A percentile compares a stretch with the other conserved stretches of the same genome.
phyloP scores from a whole-genome alignment of 2,888 invertebrate species.

The Callyntrura guangdongensis region DNA sequence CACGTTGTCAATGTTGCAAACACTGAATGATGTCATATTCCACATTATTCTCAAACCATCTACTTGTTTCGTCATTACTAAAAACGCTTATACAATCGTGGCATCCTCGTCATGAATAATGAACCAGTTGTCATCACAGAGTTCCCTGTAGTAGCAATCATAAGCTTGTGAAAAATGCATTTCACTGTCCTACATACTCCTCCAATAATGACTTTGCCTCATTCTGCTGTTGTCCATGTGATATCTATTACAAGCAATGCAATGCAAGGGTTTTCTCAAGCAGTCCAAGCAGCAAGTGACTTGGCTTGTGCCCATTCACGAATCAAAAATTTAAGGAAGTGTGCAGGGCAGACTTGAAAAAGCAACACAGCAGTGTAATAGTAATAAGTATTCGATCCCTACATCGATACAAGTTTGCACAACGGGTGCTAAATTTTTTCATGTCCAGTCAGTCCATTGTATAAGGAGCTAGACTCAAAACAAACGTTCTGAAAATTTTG shows the following conservation, averaged over 20 bases:
- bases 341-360: background rate
- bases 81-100: conserved; percentile 58
- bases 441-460: too few relatives aligned
- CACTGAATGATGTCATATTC: background rate
- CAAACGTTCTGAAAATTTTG: background rate
- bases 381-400: conserved; percentile 32
- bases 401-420: conserved; percentile 12
- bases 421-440: conserved; percentile 16
- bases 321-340: conserved; percentile 55
- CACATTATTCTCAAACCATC: background rate
- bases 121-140: conserved; percentile 45
- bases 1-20: too few relatives aligned
- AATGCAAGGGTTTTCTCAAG: background rate
- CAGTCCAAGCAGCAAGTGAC: background rate
- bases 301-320: background rate
- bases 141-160: background rate
- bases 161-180: conserved; percentile 54
- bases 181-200: conserved; percentile 55
- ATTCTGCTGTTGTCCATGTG: too few relatives aligned
- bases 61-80: conserved; percentile 1
- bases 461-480: background rate
- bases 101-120: conserved; percentile 57
- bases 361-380: background rate
- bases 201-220: background rate
- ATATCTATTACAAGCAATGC: conserved; percentile 1